phyloP scores from a whole-genome alignment of 2,797 vertebrate species.

The Parauchenoglanis ngamensis region DNA sequence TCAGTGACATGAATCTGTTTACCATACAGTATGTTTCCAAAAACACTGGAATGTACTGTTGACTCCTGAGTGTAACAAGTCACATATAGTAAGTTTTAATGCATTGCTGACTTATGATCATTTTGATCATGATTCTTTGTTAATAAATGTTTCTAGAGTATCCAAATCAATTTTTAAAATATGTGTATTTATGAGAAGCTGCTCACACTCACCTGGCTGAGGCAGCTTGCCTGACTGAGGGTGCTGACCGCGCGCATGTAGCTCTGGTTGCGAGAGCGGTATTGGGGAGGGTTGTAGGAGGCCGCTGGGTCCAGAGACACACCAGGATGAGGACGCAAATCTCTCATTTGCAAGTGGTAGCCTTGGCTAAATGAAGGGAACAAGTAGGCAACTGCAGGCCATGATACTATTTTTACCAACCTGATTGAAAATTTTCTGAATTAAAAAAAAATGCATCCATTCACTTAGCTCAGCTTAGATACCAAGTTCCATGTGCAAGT shows the following conservation, averaged over 20 bases:
- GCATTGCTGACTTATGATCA: not conserved
- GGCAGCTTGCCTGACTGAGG: conserved; percentile 99
- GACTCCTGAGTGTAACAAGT: not conserved
- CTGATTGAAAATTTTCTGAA: not conserved
- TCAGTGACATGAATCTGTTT: not conserved
- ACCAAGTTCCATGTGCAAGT: not conserved
- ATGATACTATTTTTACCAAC: conserved; percentile 25
- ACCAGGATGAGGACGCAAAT: conserved; percentile 85
- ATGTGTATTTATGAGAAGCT: not conserved
- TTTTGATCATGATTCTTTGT: not conserved
- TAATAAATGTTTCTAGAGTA: not conserved
- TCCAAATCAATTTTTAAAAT: not conserved
- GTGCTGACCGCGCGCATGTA: conserved; percentile 99
- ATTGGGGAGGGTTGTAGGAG: conserved; percentile 94
- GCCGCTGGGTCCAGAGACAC: conserved; percentile 91
- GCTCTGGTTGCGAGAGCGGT: conserved; percentile 99
- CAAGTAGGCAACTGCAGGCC: conserved; percentile 46
- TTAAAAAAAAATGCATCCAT: not conserved
- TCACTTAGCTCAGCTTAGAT: not conserved
- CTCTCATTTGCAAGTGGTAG: conserved; percentile 96
- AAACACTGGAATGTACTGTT: not conserved
- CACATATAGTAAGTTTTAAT: not conserved
- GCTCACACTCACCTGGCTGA: conserved; percentile 92
- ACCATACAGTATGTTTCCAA: not conserved
- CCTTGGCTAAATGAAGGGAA: conserved; percentile 81